Evolutionary conservation across 2,797 vertebrate species (phyloP).

Genomic region (Danio albolineatus): DNA sequence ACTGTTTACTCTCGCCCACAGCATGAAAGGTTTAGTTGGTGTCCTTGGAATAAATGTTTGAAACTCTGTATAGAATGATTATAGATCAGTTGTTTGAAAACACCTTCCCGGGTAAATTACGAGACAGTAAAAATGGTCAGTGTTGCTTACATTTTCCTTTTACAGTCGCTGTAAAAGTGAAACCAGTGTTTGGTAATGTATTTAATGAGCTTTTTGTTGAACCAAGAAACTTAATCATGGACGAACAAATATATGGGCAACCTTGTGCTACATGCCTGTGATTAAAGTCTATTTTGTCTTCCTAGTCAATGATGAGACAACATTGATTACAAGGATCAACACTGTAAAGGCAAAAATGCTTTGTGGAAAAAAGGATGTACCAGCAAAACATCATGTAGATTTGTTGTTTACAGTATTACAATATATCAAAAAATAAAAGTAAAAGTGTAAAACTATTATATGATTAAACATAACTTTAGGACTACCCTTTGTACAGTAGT

Average conservation of each 20-base stretch:
- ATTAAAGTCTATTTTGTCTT: not conserved
- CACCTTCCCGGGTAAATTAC: not conserved
- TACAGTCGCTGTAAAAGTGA: not conserved
- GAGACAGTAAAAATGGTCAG: not conserved
- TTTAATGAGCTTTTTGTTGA: not conserved
- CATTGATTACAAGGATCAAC: not conserved
- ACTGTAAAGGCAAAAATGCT: not conserved
- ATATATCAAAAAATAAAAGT: not conserved
- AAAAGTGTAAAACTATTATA: not conserved
- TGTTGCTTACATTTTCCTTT: not conserved
- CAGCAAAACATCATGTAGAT: not conserved
- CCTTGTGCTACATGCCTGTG: not conserved
- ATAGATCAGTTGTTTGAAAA: not conserved
- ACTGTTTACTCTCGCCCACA: no score
- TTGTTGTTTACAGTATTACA: not conserved
- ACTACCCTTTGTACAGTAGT: not conserved
- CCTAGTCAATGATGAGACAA: not conserved
- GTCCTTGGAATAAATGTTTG: not conserved
- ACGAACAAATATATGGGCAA: not conserved
- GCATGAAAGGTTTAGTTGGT: no score
- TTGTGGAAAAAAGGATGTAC: conserved; percentile 1
- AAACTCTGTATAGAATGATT: no score
- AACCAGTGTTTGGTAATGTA: not conserved
- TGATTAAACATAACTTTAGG: not conserved
- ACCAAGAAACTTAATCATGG: not conserved